Conservation (phyloP, 2,888 invertebrate genomes). For the Lasioglossum morio region DNA sequence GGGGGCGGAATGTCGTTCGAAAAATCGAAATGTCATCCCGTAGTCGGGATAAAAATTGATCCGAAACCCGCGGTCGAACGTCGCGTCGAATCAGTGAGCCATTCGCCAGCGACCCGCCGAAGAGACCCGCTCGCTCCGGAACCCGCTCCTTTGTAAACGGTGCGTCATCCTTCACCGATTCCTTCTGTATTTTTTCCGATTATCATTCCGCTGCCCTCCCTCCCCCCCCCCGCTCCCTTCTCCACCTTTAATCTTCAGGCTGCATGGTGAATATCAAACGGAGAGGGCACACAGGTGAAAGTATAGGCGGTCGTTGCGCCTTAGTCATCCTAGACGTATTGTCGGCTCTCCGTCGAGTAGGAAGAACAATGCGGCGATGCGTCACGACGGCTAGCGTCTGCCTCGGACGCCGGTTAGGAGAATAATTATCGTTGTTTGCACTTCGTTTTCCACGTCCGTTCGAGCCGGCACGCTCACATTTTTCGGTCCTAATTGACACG, state of each 20-base stretch:
- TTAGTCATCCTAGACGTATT: conserved; percentile 71
- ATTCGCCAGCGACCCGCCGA: not conserved
- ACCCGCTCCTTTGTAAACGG: not conserved
- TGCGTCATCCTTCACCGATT: conserved; percentile 23
- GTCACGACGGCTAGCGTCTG: conserved; percentile 63
- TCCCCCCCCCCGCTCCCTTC: not conserved
- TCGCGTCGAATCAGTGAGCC: not conserved
- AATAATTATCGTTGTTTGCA: conserved; percentile 69
- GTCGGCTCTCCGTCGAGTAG: conserved; percentile 53
- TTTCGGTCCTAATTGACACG: conserved; percentile 64
- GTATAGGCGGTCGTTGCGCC: conserved; percentile 52
- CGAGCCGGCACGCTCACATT: conserved; percentile 37
- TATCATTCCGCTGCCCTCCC: not conserved
- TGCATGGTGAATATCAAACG: conserved; percentile 57
- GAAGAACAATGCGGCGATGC: conserved; percentile 70
- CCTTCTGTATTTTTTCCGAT: conserved; percentile 11
- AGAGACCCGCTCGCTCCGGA: not conserved
- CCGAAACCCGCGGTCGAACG: not conserved
- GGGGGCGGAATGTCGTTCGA: not conserved
- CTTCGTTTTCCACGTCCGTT: conserved; percentile 55
- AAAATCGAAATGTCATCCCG: conserved; percentile 20
- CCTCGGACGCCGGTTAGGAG: conserved; percentile 23
- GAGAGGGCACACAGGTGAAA: conserved; percentile 65
- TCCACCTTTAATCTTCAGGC: not conserved
- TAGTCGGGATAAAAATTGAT: not conserved